Evolutionary conservation across 2,797 vertebrate genomes (phyloP), one percentile per base, ranked within the genome.

Genomic region (Poecilia velifera): DNA sequence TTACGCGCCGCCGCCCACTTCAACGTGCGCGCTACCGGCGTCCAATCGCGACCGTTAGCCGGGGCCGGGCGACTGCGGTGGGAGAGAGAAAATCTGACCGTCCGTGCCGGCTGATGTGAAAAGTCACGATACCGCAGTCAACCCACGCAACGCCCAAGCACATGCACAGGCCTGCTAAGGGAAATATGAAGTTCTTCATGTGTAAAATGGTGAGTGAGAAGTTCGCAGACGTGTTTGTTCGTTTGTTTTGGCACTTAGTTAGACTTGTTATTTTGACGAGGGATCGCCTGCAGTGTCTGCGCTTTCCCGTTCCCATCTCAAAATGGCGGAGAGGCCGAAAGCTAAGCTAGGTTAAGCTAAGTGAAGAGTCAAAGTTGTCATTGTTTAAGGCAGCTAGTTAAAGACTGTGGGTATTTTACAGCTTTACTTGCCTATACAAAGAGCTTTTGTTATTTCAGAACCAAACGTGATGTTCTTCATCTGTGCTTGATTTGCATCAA

Each of bases 271-370:
- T 92, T 88, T 87, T 91, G 90, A 93, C 95, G 95, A 95, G 94
- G 94, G 93, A 93, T 95, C 91, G 95, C 94, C 96, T 93, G 95
- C 94, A 95, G 95, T 94, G 92, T 89, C 92, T 93, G 86, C 94
- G 95, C 94, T 91, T 66, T 90, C 82, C 95, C 90, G 96, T 92
- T 83, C 87, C 77, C 71, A 91, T 95, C 97, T 97, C 97, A 98
- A 98, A 99, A 98, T 98, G 98, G 98, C 98, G 97, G 97, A 95
- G 94, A 94, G 96, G 95, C 97, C 97, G 96, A 96, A 91, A 90
- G 95, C 91, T 92, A 91, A 86, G 95, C 92, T 92, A 92, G 80
- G 81, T 94, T 90, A 91, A 80, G 87, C 94, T 91, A 92, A 86
- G 12, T 45, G n/a, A 45, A 71, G 77, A 85, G 85, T 80, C 78